Evolutionary conservation across 1,140 invertebrate species (phyloP), one percentile per base, ranked within the genome.

Genomic region (Tribolium madens): DNA sequence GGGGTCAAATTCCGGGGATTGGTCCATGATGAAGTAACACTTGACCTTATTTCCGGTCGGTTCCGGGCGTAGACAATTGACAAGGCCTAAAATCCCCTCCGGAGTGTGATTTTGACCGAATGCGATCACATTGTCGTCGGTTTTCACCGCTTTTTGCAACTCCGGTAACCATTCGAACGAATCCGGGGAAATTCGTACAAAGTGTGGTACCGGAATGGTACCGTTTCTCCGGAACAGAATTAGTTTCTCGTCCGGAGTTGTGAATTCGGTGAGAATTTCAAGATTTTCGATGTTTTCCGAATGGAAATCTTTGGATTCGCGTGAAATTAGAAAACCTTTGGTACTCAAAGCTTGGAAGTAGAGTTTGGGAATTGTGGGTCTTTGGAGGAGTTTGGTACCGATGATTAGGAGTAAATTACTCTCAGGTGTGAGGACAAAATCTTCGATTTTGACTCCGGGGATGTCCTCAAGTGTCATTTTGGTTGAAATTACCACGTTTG

Each of bases 41-140:
- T 88, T 88, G 3, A 91, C 85, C 6, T 90, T 85, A 78, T 91
- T 88, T 71, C 92, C 91, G 73, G 90, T 89, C 3, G 91, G 90
- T 82, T 95, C 94, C 81, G 88, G 91, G 76, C 90, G 87, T 0
- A 95, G 76, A 82, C 93, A 95, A 72, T 94, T 95, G 0, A 93
- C 89, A 12, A 98, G 85, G 10, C 97, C 97, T 17, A 97, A 81
- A 10, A 97, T 86, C 31, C 97, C 97, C 86, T 90, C 94, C 2
- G 90, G 84, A 15, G 85, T 84, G 76, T 92, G 90, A 78, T 89
- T 88, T 84, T 91, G 88, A 4, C 87, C 86, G 52, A 91, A 89
- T 0, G 93, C 79, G 3, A 93, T 82, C n/a, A 92, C 79, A 57
- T 87, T 85, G 1, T 86, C 87, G 3, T 86, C 85, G 78, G 88